These are phyloP conservation scores for Oophaga sylvatica DNA, from an alignment of 2,797 vertebrate species.

Conservation along the genomic window DNA sequence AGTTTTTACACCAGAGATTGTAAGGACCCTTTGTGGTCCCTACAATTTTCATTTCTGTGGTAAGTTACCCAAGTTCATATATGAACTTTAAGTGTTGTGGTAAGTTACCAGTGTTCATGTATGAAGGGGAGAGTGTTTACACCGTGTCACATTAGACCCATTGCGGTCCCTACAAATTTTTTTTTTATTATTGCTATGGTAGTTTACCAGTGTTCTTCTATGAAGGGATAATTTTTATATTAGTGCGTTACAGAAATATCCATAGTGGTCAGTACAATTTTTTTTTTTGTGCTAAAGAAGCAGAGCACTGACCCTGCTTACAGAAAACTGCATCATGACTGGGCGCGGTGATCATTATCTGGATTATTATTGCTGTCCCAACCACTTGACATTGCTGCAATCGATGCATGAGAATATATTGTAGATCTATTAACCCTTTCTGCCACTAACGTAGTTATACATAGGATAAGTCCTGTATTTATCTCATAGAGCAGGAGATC, in stretches of 20 bases:
- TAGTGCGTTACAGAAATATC: no score
- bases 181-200: background rate
- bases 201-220: no score
- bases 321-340: background rate
- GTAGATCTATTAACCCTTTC: background rate
- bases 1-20: background rate
- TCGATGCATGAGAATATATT: conserved; percentile 1
- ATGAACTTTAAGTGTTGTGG: background rate
- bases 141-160: background rate
- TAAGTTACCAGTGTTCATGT: conserved; percentile 13
- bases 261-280: no score
- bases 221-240: no score
- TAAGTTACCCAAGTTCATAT: no score
- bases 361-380: background rate
- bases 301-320: background rate
- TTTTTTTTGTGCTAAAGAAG: conserved; percentile 48
- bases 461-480: background rate
- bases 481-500: background rate
- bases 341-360: background rate
- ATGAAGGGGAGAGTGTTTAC: background rate
- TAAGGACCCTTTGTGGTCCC: background rate
- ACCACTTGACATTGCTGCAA: background rate
- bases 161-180: background rate
- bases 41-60: background rate
- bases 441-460: background rate